A percentile compares a stretch with the other conserved stretches of the same genome.
Evolutionary conservation across 1,140 invertebrate species (phyloP).

Genomic region (Drosophila mauritiana): DNA sequence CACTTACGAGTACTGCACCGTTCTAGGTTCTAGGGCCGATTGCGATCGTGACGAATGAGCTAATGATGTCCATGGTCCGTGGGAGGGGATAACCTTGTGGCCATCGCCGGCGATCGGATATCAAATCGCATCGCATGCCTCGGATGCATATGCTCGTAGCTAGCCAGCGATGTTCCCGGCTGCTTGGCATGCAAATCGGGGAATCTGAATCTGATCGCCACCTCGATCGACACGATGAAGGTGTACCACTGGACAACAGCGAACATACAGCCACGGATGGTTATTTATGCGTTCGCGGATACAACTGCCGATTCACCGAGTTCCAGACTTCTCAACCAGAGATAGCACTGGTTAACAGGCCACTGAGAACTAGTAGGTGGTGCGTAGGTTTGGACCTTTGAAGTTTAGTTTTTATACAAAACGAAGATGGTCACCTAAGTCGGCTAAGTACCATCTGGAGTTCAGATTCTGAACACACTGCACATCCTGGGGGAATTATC

Average conservation of each 20-base stretch:
- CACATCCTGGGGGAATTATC: no score
- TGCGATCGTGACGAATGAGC: constrained; percentile 39
- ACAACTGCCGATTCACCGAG: constrained; percentile 8
- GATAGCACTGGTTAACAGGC: no score
- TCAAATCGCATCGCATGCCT: constrained; percentile 22
- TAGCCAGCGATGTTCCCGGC: constrained; percentile 4
- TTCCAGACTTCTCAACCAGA: no score
- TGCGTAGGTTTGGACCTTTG: no score
- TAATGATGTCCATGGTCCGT: constrained; percentile 9
- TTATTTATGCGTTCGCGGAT: constrained; percentile 45
- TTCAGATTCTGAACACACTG: no score
- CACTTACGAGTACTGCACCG: no score
- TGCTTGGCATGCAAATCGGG: constrained; percentile 45
- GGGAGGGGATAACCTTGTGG: constrained; percentile 35
- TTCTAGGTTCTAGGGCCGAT: constrained; percentile 11
- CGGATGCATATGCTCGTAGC: constrained; percentile 14
- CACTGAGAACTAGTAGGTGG: no score
- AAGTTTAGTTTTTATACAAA: no score
- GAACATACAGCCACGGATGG: constrained; percentile 2
- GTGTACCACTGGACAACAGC: constrained; percentile 3
- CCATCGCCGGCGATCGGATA: constrained; percentile 24
- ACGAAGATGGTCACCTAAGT: no score
- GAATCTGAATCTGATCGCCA: constrained; percentile 48
- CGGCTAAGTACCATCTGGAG: no score
- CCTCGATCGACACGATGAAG: constrained; percentile 34